Evolutionary conservation across 2,797 vertebrate species (phyloP).

Genomic region (Halcyon smyrnensis): DNA sequence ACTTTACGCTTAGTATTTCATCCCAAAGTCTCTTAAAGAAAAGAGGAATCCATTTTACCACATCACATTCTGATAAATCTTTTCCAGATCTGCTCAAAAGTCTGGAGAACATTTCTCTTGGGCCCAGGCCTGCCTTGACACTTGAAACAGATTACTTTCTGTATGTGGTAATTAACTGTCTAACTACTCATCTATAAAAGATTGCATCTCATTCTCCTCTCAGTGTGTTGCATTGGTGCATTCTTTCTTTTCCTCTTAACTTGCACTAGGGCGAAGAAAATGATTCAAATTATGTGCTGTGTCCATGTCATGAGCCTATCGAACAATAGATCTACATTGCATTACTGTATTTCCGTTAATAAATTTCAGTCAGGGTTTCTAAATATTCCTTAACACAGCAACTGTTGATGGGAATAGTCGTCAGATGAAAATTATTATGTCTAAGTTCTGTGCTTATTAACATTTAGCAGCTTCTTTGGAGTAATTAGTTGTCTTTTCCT

Average conservation of each 20-base stretch:
- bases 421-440: slow-evolving; percentile 31
- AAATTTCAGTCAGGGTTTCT: slow-evolving; percentile 10
- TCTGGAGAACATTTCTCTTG: neutral
- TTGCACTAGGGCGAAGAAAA: neutral
- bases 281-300: neutral
- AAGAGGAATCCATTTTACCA: neutral
- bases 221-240: neutral
- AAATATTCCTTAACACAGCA: slow-evolving; percentile 31
- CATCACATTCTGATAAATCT: neutral
- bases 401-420: neutral
- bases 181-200: neutral
- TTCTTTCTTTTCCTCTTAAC: neutral
- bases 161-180: neutral
- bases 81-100: neutral
- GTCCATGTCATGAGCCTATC: neutral
- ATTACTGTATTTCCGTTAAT: neutral
- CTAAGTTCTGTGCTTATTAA: slow-evolving; percentile 39
- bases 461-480: neutral
- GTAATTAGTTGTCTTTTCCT: slow-evolving; percentile 34
- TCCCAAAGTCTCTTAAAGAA: neutral
- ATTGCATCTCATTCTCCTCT: neutral
- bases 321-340: neutral
- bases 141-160: neutral
- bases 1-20: neutral
- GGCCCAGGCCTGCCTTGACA: neutral